phyloP scores from a whole-genome alignment of 1,140 invertebrate genomes.

The Limonius californicus region DNA sequence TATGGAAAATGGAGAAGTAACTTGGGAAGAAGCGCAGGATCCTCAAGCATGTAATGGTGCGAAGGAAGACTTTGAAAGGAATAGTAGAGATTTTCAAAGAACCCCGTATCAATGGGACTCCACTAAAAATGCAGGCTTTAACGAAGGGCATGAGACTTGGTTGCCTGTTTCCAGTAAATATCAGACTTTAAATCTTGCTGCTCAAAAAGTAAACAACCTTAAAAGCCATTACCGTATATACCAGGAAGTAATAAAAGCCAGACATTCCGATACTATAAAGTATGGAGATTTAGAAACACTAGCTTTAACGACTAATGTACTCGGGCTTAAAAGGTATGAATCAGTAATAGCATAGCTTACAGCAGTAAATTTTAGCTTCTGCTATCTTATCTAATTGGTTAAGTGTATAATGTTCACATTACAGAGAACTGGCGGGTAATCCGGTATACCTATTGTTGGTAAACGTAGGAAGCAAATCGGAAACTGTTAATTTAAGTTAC shows the following conservation, averaged over 20 bases:
- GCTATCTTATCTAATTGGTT: not conserved
- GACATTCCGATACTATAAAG: not conserved
- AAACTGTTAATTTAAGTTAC: not conserved
- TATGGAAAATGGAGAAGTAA: constrained; percentile 57
- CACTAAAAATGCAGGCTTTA: constrained; percentile 54
- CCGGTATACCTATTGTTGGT: constrained; percentile 4
- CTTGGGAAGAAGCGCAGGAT: constrained; percentile 51
- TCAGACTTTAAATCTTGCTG: constrained; percentile 51
- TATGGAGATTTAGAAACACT: constrained; percentile 9
- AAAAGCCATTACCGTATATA: constrained; percentile 35
- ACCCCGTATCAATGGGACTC: constrained; percentile 73
- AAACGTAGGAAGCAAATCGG: not conserved
- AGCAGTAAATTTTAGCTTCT: not conserved
- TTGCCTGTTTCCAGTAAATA: constrained; percentile 61
- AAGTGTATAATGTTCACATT: not conserved
- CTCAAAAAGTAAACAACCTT: constrained; percentile 17
- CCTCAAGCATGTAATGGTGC: constrained; percentile 45
- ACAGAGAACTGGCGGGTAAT: constrained; percentile 8
- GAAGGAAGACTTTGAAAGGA: constrained; percentile 17
- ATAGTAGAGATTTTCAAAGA: constrained; percentile 48
- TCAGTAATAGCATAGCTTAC: too few relatives aligned
- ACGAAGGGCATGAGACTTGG: constrained; percentile 51
- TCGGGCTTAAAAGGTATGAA: not conserved
- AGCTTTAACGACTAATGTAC: not conserved
- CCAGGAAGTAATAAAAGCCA: not conserved